Evolutionary conservation across 64 coral and sea anemone species (phyloP).

Genomic region (Pocillopora damicornis): DNA sequence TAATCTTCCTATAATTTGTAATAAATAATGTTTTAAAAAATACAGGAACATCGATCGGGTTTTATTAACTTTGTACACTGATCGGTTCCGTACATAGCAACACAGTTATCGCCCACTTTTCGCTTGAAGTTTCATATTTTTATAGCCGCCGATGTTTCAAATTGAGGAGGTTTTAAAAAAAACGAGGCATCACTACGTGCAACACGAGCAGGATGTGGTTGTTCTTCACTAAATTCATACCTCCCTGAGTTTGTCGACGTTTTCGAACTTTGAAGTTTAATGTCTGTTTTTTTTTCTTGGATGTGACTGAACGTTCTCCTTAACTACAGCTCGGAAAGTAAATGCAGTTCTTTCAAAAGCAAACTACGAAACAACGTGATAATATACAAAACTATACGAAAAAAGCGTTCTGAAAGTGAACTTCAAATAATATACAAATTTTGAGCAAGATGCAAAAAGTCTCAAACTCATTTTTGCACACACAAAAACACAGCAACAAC

Average conservation of each 20-base stretch:
- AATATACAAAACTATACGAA: constrained; percentile 10
- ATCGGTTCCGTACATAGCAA: not conserved
- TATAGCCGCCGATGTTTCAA: not conserved
- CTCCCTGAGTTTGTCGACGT: not conserved
- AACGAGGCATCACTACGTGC: not conserved
- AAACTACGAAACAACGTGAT: not conserved
- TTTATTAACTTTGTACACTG: constrained; percentile 47
- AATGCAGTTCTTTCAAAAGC: constrained; percentile 3
- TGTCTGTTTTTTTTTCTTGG: not conserved
- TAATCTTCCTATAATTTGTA: constrained; percentile 55
- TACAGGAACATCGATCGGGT: constrained; percentile 23
- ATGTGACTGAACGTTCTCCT: not conserved
- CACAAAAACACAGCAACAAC: not conserved
- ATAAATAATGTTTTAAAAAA: constrained; percentile 57
- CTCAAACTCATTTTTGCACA: not conserved
- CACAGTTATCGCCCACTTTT: not conserved
- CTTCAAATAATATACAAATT: not conserved
- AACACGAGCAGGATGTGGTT: not conserved
- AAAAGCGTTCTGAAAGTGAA: constrained; percentile 18
- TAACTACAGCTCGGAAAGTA: constrained; percentile 5
- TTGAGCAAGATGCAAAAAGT: not conserved
- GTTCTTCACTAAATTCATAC: not conserved
- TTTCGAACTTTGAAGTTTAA: not conserved
- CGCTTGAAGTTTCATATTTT: not conserved
- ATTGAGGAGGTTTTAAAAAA: not conserved